phyloP scores from a whole-genome alignment of 2,113 vertebrate genomes.

The Physeter macrocephalus region DNA sequence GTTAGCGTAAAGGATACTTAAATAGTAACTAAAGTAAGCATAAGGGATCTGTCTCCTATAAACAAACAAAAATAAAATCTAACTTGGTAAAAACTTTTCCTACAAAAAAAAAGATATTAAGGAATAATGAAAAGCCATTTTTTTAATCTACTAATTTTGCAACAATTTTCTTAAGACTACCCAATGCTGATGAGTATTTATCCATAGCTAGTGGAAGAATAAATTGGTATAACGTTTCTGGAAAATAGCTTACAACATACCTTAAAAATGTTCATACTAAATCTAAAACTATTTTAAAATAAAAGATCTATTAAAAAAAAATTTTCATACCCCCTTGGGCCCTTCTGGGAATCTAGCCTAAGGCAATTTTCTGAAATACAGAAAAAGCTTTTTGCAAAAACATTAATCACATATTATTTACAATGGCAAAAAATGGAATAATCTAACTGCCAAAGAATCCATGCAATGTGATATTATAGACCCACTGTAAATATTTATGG shows the following conservation, averaged over 20 bases:
- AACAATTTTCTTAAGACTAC: not conserved
- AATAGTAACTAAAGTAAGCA: not conserved
- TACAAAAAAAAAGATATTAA: not conserved
- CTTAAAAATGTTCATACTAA: constrained; percentile 24
- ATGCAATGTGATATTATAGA: constrained; percentile 23
- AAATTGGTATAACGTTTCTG: not conserved
- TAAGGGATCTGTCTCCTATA: not conserved
- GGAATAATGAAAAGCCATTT: not conserved
- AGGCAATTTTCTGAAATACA: constrained; percentile 55
- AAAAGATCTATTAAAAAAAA: not conserved
- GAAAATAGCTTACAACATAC: not conserved
- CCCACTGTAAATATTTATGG: constrained; percentile 14
- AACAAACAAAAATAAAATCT: constrained; percentile 28
- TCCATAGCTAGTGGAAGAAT: not conserved
- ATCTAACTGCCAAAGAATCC: constrained; percentile 33
- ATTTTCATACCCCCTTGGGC: not conserved
- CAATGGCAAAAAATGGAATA: constrained; percentile 26
- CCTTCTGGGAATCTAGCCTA: constrained; percentile 44
- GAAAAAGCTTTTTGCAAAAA: constrained; percentile 47
- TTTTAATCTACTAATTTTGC: not conserved
- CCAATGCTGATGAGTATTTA: not conserved
- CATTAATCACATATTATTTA: constrained; percentile 47
- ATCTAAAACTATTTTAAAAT: constrained; percentile 36
- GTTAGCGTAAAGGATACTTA: not conserved
- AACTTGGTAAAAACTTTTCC: constrained; percentile 4